A percentile compares a stretch with the other conserved stretches of the same genome.
These are phyloP conservation scores for Pogonophryne albipinna DNA, from an alignment of 2,797 vertebrate genomes.

Conservation along the genomic window DNA sequence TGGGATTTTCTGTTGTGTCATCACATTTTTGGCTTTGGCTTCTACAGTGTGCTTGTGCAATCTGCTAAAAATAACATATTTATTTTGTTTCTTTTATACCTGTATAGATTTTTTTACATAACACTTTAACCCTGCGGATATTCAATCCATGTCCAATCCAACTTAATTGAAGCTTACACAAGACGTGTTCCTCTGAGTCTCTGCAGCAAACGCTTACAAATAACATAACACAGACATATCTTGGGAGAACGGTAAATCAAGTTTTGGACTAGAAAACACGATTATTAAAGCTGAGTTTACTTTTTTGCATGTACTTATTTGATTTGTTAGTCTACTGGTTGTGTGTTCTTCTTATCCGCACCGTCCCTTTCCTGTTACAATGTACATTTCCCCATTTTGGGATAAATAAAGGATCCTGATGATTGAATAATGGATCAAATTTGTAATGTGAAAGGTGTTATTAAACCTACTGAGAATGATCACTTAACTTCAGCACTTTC, in stretches of 20 bases:
- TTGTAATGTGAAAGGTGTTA: not conserved
- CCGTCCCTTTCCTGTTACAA: no score
- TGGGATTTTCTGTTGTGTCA: constrained; percentile 4
- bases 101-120: not conserved
- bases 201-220: not conserved
- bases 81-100: not conserved
- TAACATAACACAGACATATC: not conserved
- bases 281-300: not conserved
- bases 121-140: not conserved
- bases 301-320: no score
- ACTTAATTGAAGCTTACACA: not conserved
- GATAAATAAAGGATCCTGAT: no score
- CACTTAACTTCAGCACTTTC: not conserved
- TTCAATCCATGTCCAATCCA: not conserved
- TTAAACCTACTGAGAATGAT: not conserved
- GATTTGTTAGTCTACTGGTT: no score
- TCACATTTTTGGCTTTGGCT: not conserved
- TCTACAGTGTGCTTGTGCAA: not conserved
- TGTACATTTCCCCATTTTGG: no score
- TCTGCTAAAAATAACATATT: not conserved
- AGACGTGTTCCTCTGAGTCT: not conserved
- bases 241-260: not conserved
- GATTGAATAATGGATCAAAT: not conserved
- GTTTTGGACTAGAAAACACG: not conserved
- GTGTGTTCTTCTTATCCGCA: no score